Conservation (phyloP, 2,113 vertebrate species). For the Spea multiplicata region DNA sequence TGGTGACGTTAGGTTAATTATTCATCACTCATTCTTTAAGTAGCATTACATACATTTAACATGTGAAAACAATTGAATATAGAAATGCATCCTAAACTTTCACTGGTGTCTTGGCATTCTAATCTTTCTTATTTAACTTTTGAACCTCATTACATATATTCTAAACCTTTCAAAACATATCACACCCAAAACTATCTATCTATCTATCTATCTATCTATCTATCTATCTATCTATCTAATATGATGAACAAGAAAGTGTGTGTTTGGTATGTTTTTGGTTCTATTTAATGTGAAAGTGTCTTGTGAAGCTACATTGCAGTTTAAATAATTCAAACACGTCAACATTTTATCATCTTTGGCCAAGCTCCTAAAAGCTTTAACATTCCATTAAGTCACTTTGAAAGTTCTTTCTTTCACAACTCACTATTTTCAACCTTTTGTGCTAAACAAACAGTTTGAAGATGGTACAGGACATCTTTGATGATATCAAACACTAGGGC, state of each 20-base stretch:
- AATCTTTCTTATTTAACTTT: too few species aligned
- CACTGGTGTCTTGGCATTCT: too few species aligned
- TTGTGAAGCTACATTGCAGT: constrained; percentile 33
- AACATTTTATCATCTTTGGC: constrained; percentile 39
- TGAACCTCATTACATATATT: too few species aligned
- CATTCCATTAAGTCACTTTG: constrained; percentile 26
- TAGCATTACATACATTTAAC: too few species aligned
- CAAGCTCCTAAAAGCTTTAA: constrained; percentile 28
- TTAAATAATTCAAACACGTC: constrained; percentile 41
- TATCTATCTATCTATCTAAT: too few species aligned
- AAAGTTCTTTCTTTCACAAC: constrained; percentile 16
- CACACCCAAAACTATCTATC: constrained; percentile 3
- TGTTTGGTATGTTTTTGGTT: constrained; percentile 1
- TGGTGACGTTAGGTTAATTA: too few species aligned
- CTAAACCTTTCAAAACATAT: neutral
- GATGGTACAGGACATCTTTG: constrained; percentile 14
- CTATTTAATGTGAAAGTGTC: constrained; percentile 26
- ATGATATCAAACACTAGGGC: constrained; percentile 13
- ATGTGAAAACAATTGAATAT: too few species aligned
- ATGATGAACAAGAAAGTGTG: neutral
- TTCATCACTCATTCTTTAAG: too few species aligned
- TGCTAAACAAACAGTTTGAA: constrained; percentile 4
- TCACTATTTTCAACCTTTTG: neutral
- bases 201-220: neutral
- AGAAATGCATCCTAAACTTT: too few species aligned